Evolutionary conservation across 2,113 vertebrate species (phyloP).

Genomic region (Parus major): DNA sequence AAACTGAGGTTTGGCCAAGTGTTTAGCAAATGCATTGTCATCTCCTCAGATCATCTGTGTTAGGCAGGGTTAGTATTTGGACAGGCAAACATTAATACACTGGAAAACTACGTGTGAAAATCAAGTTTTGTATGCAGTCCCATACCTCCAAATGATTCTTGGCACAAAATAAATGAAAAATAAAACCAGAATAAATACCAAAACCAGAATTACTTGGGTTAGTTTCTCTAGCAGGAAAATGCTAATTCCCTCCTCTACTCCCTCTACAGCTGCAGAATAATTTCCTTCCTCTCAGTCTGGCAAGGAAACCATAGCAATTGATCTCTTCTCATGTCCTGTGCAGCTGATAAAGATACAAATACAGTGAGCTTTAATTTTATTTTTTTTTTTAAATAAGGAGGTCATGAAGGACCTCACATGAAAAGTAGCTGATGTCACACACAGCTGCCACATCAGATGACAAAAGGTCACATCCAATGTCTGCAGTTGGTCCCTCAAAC

Average conservation of each 20-base stretch:
- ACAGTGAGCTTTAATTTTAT: neutral
- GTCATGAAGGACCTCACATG: neutral
- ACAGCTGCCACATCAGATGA: neutral
- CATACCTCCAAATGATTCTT: neutral
- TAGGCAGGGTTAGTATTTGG: neutral
- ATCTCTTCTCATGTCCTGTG: neutral
- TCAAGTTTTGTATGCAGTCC: neutral
- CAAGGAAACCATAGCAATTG: neutral
- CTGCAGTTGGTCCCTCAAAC: neutral
- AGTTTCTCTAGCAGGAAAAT: neutral
- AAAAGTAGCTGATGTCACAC: neutral
- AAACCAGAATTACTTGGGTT: neutral
- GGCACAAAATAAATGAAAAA: neutral
- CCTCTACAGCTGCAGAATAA: neutral
- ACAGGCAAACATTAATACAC: neutral
- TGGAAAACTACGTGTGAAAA: neutral
- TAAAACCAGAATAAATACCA: rapidly evolving
- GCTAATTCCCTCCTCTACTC: neutral
- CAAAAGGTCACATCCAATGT: neutral
- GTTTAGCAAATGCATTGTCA: neutral
- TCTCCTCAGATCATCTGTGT: neutral
- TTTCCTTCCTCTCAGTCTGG: neutral
- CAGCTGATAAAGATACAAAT: neutral
- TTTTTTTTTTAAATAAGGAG: neutral
- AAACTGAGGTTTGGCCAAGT: neutral